These are phyloP conservation scores for Meiosimyza platycephala DNA, from an alignment of 2,888 invertebrate genomes.

Conservation along the genomic window DNA sequence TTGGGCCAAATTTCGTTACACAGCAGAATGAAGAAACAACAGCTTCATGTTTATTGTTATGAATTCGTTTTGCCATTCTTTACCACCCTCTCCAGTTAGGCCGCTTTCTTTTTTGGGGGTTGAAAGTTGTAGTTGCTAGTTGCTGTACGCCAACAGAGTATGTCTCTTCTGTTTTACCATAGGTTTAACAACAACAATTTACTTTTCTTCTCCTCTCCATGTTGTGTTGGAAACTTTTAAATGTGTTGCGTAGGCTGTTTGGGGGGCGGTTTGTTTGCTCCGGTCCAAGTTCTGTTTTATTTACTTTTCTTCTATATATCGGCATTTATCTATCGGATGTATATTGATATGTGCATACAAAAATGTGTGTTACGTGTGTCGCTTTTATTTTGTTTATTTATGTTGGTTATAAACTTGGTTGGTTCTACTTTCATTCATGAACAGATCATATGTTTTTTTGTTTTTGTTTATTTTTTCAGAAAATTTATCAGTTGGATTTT, in stretches of 20 bases:
- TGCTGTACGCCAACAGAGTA: not conserved
- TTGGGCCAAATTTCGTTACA: not conserved
- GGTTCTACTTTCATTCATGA: no score
- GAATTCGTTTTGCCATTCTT: no score
- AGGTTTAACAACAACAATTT: not conserved
- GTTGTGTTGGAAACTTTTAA: slow-evolving; percentile 18
- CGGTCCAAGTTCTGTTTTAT: slow-evolving; percentile 9
- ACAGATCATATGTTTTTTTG: no score
- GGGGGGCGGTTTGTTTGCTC: not conserved
- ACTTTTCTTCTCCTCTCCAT: not conserved
- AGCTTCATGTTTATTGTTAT: no score
- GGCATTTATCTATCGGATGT: not conserved
- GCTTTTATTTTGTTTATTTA: not conserved
- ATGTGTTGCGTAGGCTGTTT: slow-evolving; percentile 31
- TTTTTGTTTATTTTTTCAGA: no score
- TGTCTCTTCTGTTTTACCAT: not conserved
- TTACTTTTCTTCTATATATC: slow-evolving; percentile 4
- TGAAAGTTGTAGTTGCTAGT: slow-evolving; percentile 3
- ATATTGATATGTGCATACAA: slow-evolving; percentile 1
- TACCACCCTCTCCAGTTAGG: not conserved
- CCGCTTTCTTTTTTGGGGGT: slow-evolving; percentile 20
- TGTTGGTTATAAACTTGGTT: not conserved
- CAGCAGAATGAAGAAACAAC: no score
- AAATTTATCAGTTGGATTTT: no score
- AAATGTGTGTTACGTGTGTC: not conserved